These are phyloP conservation scores for Episyrphus balteatus DNA, from an alignment of 1,140 invertebrate species.

Conservation along the genomic window DNA sequence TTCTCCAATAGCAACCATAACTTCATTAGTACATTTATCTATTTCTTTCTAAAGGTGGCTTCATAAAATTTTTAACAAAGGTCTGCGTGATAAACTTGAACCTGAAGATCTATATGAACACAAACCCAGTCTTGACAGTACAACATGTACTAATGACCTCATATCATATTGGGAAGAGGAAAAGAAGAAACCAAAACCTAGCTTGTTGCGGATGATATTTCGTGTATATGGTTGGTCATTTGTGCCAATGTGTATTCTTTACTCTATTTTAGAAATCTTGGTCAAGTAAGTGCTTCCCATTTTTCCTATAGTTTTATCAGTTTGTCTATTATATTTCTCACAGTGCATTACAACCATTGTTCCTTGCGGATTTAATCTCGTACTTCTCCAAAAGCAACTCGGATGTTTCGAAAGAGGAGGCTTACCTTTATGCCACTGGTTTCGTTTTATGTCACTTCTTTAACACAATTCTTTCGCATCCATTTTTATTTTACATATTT, in stretches of 20 bases:
- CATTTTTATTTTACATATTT: constrained; percentile 55
- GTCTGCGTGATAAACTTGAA: constrained; percentile 32
- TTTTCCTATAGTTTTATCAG: too few relatives aligned
- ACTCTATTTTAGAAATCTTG: constrained; percentile 26
- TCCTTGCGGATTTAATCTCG: constrained; percentile 51
- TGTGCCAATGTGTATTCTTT: constrained; percentile 26
- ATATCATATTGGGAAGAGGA: constrained; percentile 47
- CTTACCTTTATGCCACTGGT: constrained; percentile 45
- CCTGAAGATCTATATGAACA: constrained; percentile 39
- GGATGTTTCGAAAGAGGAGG: constrained; percentile 35
- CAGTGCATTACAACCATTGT: constrained; percentile 48
- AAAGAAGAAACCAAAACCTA: constrained; percentile 39
- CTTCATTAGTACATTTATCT: too few relatives aligned
- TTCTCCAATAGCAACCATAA: too few relatives aligned
- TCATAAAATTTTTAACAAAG: constrained; percentile 36
- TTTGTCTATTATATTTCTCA: constrained; percentile 14
- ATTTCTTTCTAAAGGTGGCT: too few relatives aligned
- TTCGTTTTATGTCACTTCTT: constrained; percentile 45
- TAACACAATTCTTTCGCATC: constrained; percentile 53
- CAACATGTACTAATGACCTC: constrained; percentile 33
- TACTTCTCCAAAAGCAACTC: constrained; percentile 43
- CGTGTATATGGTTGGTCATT: constrained; percentile 43
- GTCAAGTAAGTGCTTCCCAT: background rate
- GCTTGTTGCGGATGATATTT: constrained; percentile 46
- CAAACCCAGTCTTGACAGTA: constrained; percentile 35